These are phyloP conservation scores for Mactromeris polynyma DNA, from an alignment of 2,888 invertebrate species.

Conservation along the genomic window DNA sequence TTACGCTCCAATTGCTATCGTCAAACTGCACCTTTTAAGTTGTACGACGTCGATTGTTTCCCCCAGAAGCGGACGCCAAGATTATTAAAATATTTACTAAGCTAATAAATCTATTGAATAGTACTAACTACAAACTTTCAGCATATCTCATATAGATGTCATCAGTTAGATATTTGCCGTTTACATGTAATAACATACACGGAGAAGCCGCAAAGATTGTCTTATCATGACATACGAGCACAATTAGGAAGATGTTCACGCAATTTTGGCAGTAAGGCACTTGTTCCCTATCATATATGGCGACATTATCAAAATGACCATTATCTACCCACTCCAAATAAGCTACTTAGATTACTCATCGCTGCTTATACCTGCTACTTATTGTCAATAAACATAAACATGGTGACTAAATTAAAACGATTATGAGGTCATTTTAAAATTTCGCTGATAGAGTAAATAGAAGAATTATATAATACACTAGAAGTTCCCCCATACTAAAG, in stretches of 20 bases:
- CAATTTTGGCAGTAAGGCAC: slow-evolving; percentile 32
- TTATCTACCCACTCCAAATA: slow-evolving; percentile 31
- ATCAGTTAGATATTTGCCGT: not conserved
- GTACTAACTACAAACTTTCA: not conserved
- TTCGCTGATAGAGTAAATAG: slow-evolving; percentile 31
- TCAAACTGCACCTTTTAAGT: too few relatives aligned
- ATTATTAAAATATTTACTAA: not conserved
- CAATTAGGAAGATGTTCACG: slow-evolving; percentile 43
- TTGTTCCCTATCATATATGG: not conserved
- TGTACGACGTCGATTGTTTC: too few relatives aligned
- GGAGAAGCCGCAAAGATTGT: not conserved
- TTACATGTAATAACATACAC: not conserved
- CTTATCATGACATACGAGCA: slow-evolving; percentile 35
- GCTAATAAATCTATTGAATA: not conserved
- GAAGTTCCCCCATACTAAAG: not conserved
- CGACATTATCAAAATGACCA: slow-evolving; percentile 29
- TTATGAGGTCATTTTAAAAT: slow-evolving; percentile 17
- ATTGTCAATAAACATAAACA: slow-evolving; percentile 19
- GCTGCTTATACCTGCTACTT: slow-evolving; percentile 21
- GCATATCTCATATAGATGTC: not conserved
- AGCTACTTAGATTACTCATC: slow-evolving; percentile 37
- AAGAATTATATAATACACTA: slow-evolving; percentile 31
- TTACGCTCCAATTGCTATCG: not conserved
- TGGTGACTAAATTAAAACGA: slow-evolving; percentile 30
- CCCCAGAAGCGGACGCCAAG: not conserved